phyloP scores from a whole-genome alignment of 2,888 invertebrate genomes.

The Argyresthia albistria region DNA sequence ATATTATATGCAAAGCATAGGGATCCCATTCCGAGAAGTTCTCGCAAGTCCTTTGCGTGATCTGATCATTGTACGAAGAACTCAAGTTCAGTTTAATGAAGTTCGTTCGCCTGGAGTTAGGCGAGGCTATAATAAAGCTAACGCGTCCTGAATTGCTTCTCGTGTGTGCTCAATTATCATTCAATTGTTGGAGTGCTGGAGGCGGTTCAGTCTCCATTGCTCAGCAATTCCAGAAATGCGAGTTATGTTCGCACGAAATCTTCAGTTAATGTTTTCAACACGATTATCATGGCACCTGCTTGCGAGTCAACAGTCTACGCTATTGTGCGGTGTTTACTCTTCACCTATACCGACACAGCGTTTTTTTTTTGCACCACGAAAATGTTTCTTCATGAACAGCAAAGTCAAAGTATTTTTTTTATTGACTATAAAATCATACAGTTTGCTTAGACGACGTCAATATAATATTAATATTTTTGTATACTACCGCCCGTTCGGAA shows the following conservation, averaged over 20 bases:
- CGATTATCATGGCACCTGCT: too few relatives aligned
- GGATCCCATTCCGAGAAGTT: too few relatives aligned
- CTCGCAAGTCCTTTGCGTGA: background rate
- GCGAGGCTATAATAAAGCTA: slow-evolving; percentile 8
- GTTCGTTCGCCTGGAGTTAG: slow-evolving; percentile 2
- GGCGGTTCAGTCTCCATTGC: slow-evolving; percentile 12
- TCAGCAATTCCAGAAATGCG: slow-evolving; percentile 3
- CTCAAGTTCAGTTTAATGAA: slow-evolving; percentile 2
- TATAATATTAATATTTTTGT: too few relatives aligned
- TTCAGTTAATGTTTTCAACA: too few relatives aligned
- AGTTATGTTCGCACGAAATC: background rate
- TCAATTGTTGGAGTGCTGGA: slow-evolving; percentile 16
- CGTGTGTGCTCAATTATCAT: slow-evolving; percentile 20
- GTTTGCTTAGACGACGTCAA: too few relatives aligned
- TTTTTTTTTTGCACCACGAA: background rate
- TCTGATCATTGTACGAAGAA: background rate
- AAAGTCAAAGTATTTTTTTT: too few relatives aligned
- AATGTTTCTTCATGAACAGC: too few relatives aligned
- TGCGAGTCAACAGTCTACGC: too few relatives aligned
- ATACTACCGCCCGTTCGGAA: too few relatives aligned
- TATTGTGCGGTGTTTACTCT: background rate
- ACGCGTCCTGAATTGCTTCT: slow-evolving; percentile 17
- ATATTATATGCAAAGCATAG: too few relatives aligned
- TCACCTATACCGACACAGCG: background rate
- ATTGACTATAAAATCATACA: too few relatives aligned